Conservation (phyloP, 2,888 invertebrate genomes). For the Melieria picta region DNA sequence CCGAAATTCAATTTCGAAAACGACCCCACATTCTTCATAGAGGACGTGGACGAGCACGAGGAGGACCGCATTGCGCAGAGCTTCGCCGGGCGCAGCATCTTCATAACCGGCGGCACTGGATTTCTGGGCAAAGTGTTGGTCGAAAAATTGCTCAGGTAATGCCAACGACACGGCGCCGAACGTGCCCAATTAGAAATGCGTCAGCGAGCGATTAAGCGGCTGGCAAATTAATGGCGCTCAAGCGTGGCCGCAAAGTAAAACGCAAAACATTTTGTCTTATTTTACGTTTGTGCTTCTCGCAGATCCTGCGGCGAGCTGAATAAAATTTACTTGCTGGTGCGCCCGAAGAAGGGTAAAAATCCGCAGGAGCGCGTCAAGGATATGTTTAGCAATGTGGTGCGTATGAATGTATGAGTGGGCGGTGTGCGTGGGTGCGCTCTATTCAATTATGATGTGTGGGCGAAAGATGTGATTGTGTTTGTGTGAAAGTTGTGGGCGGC, state of each 20-base stretch:
- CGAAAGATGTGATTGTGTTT: neutral
- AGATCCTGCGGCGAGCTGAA: constrained; percentile 79
- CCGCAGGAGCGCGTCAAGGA: constrained; percentile 82
- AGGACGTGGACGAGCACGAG: constrained; percentile 53
- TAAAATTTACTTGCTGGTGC: constrained; percentile 83
- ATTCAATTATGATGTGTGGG: constrained; percentile 10
- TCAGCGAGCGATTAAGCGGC: neutral
- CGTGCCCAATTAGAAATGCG: neutral
- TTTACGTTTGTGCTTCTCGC: constrained; percentile 50
- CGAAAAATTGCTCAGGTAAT: constrained; percentile 64
- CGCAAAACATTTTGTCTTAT: constrained; percentile 6
- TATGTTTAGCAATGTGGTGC: constrained; percentile 83
- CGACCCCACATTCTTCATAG: constrained; percentile 50
- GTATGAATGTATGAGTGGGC: constrained; percentile 55
- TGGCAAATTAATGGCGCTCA: constrained; percentile 11
- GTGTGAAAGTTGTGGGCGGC: neutral
- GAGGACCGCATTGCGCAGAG: constrained; percentile 63
- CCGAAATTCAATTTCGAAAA: constrained; percentile 59
- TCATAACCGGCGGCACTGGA: constrained; percentile 66
- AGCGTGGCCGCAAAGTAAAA: neutral
- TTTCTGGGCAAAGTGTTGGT: constrained; percentile 66
- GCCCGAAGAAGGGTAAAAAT: constrained; percentile 85
- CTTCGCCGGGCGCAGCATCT: constrained; percentile 60
- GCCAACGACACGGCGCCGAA: neutral
- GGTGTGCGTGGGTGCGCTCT: constrained; percentile 4